Evolutionary conservation across 2,113 vertebrate genomes (phyloP).

Genomic region (Arizona elegans): DNA sequence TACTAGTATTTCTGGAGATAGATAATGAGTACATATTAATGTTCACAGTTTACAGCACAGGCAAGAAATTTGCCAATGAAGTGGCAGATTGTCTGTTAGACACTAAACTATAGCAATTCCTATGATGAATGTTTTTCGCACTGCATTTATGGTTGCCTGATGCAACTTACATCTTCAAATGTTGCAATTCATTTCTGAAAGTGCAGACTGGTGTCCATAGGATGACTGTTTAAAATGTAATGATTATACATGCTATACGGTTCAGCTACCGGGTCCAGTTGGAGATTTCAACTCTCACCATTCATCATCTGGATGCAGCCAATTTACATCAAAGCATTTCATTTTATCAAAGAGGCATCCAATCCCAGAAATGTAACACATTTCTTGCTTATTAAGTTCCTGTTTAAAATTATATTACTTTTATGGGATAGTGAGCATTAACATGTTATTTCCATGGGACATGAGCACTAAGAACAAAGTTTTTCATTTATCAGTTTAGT

Average conservation of each 20-base stretch:
- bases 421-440: neutral
- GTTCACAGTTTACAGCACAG: neutral
- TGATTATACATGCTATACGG: neutral
- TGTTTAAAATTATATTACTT: neutral
- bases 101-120: neutral
- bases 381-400: neutral
- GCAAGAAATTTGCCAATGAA: neutral
- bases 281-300: neutral
- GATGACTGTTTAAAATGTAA: neutral
- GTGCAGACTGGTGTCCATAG: neutral
- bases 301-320: neutral
- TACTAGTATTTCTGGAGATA: neutral
- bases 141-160: neutral
- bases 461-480: neutral
- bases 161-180: neutral
- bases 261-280: neutral
- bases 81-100: neutral
- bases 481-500: neutral
- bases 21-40: neutral
- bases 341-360: neutral
- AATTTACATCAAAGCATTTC: neutral
- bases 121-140: neutral
- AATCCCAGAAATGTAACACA: neutral
- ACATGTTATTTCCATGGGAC: neutral
- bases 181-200: neutral